Percentiles rank a stretch among this genome's conserved stretches.
phyloP scores from a whole-genome alignment of 2,113 vertebrate species.

The Forbesichthys agassizii region DNA sequence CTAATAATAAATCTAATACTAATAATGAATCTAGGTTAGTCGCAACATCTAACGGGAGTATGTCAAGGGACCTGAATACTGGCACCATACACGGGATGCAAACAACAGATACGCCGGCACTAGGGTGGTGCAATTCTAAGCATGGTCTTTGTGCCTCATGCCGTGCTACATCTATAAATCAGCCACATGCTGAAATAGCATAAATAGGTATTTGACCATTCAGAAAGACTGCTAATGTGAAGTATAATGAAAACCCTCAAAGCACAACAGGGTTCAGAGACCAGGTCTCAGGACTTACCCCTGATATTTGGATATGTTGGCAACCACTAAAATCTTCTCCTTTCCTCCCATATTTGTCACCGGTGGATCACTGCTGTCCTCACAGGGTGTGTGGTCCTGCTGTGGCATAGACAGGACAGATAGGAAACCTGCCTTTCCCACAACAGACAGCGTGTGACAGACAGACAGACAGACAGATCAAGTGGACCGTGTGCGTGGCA shows the following conservation, averaged over 20 bases:
- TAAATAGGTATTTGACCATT: too few species aligned
- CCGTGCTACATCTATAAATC: not conserved
- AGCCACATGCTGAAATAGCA: not conserved
- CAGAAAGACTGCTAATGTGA: too few species aligned
- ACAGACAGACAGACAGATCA: too few species aligned
- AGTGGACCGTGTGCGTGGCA: too few species aligned
- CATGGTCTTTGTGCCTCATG: conserved; percentile 27
- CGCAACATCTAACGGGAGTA: conserved; percentile 1
- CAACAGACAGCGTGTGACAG: too few species aligned
- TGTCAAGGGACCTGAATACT: conserved; percentile 36
- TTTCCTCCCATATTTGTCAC: conserved; percentile 77
- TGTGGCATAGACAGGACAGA: too few species aligned
- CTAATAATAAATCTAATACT: too few species aligned
- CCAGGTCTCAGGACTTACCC: conserved; percentile 65
- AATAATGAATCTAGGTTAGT: not conserved
- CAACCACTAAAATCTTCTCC: conserved; percentile 68
- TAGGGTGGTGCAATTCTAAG: conserved; percentile 61
- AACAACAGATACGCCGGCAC: conserved; percentile 26
- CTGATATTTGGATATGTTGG: conserved; percentile 57
- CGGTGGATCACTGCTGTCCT: conserved; percentile 12
- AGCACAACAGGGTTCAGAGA: not conserved
- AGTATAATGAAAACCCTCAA: not conserved
- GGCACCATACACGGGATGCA: conserved; percentile 37
- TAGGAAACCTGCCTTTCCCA: too few species aligned
- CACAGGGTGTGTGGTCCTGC: conserved; percentile 36